phyloP scores from a whole-genome alignment of 1,140 invertebrate genomes.

The Hyles vespertilio region DNA sequence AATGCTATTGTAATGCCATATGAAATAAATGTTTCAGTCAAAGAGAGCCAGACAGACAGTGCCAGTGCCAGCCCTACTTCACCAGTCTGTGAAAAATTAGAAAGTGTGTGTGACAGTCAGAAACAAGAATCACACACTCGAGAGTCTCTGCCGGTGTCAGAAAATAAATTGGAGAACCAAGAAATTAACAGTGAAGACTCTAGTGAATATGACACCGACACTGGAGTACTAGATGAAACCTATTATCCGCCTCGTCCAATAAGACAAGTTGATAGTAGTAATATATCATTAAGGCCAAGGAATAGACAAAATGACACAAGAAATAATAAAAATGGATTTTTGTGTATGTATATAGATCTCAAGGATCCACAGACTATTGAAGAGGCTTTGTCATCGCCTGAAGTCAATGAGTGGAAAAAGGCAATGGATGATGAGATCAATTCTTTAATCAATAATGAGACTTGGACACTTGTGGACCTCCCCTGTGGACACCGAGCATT shows the following conservation, averaged over 20 bases:
- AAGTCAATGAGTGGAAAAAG: conserved; percentile 38
- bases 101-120: conserved; percentile 14
- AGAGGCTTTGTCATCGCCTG: conserved; percentile 34
- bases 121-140: not conserved
- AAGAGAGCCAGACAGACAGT: not conserved
- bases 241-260: too few relatives aligned
- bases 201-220: too few relatives aligned
- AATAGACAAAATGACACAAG: conserved; percentile 7
- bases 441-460: conserved; percentile 46
- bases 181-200: too few relatives aligned
- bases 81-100: conserved; percentile 17
- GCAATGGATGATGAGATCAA: conserved; percentile 55
- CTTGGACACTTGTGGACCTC: conserved; percentile 45
- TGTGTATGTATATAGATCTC: conserved; percentile 2
- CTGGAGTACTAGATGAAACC: too few relatives aligned
- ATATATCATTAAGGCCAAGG: conserved; percentile 7
- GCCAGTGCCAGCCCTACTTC: not conserved
- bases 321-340: not conserved
- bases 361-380: conserved; percentile 32
- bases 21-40: too few relatives aligned
- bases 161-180: too few relatives aligned
- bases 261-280: not conserved
- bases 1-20: not conserved
- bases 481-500: conserved; percentile 27
- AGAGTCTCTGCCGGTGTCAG: too few relatives aligned